Base-by-base conservation (phyloP, 2,113 vertebrate genomes). In the Donacobius atricapilla region DNA sequence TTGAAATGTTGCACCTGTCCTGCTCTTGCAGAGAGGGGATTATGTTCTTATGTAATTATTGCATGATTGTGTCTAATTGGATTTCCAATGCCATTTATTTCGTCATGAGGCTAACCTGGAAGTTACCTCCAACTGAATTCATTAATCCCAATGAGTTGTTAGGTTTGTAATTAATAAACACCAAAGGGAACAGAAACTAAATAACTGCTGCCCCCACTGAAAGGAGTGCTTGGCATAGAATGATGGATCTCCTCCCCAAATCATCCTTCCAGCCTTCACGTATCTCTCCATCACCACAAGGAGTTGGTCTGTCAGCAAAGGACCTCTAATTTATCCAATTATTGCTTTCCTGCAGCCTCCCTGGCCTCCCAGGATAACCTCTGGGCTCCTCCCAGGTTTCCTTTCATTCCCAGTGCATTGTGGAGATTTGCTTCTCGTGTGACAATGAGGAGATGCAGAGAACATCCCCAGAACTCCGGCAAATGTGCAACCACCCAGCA, bases 1-100 rank as follows among this genome's bases (percentile, higher is more conserved):
- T 61, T 89, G 65, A 89, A 87, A 66, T 79, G 56, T 80, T 37
- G 19, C 65, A 90, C 82, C 93, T 87, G 87, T 65, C 91, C 87
- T 79, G 70, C 71, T 96, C 95, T 87, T 83, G 78, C 13, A 1
- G 39, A 80, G 68, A 79, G 42, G 73, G 84, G 92, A 92, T 96
- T 84, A 93, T 60, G 39, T 50, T 63, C 84, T 78, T 51, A 23
- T 3, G 28, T 64, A 81, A 94, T 94, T 83, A 66, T 58, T 81
- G 82, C 39, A 51, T 60, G 56, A 79, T 83, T 93, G 84, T 83
- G 73, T 70, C 93, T 93, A 95, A 96, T 83, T 60, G 51, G 95
- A 95, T 98, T 97, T 95, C 92, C 42, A 22, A 45, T 82, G 91
- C 94, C 84, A 81, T 86, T 95, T 79, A 44, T 76, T 96, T 95